Evolutionary conservation across 2,113 vertebrate species (phyloP).

Genomic region (Nestor notabilis): DNA sequence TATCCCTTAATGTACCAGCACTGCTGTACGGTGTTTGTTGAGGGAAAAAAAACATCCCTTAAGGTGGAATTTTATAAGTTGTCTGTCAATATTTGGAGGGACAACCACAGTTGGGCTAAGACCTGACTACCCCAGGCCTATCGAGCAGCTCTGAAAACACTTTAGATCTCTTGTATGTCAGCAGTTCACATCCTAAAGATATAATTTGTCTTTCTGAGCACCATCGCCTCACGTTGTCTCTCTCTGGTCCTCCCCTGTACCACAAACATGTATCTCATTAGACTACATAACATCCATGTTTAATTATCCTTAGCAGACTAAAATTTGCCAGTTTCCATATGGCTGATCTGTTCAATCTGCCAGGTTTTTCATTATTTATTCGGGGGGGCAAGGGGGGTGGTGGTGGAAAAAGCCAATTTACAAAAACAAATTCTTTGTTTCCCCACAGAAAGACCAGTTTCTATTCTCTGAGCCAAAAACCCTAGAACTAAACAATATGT

Average conservation of each 20-base stretch:
- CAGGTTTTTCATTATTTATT: constrained; percentile 52
- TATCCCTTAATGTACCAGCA: not conserved
- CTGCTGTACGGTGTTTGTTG: not conserved
- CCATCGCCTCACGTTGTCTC: not conserved
- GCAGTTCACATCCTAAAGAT: not conserved
- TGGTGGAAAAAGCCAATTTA: constrained; percentile 59
- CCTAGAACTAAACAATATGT: constrained; percentile 45
- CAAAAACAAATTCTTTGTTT: constrained; percentile 68
- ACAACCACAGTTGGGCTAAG: not conserved
- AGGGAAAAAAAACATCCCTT: not conserved
- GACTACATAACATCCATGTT: not conserved
- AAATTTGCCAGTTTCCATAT: constrained; percentile 63
- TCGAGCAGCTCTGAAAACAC: not conserved
- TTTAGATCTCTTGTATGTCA: not conserved
- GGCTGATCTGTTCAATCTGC: constrained; percentile 50
- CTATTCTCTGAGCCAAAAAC: constrained; percentile 53
- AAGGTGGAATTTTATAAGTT: not conserved
- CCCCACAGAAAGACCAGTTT: constrained; percentile 60
- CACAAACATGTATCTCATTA: constrained; percentile 22
- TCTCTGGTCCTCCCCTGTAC: not conserved
- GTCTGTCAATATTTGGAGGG: not conserved
- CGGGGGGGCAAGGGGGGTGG: not conserved
- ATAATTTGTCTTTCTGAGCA: not conserved
- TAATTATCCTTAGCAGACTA: constrained; percentile 39
- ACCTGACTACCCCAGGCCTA: not conserved